phyloP scores from a whole-genome alignment of 2,888 invertebrate species.

The Microdon myrmicae region DNA sequence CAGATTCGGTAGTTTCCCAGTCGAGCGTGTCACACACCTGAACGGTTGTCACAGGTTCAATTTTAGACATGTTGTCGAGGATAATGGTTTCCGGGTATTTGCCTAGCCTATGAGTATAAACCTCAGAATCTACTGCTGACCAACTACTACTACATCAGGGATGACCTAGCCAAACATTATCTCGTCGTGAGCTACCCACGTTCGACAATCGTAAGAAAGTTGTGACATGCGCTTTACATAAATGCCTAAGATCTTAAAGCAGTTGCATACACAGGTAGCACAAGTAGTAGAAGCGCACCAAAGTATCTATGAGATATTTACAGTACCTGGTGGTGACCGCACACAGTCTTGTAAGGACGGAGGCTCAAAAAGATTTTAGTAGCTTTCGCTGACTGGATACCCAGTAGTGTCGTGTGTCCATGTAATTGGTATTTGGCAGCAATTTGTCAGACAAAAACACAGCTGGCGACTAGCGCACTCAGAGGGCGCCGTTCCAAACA shows the following conservation, averaged over 20 bases:
- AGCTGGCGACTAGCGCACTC: neutral
- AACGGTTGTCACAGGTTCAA: too few species aligned
- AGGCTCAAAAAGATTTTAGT: conserved; percentile 2
- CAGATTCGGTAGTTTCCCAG: too few species aligned
- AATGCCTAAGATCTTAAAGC: conserved; percentile 28
- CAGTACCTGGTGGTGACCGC: conserved; percentile 34
- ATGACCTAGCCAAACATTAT: conserved; percentile 36
- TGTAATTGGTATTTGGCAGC: conserved; percentile 52
- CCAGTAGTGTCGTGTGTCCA: conserved; percentile 39
- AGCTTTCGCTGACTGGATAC: conserved; percentile 11
- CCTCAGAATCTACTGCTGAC: conserved; percentile 32
- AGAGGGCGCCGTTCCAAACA: conserved; percentile 5
- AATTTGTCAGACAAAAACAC: conserved; percentile 41
- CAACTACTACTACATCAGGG: conserved; percentile 24
- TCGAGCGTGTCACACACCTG: too few species aligned
- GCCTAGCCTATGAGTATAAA: too few species aligned
- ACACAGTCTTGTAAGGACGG: conserved; percentile 16
- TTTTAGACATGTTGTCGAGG: too few species aligned
- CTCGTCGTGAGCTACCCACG: neutral
- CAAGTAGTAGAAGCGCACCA: conserved; percentile 2
- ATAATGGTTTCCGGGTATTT: too few species aligned
- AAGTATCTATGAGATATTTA: conserved; percentile 39
- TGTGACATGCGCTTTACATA: conserved; percentile 31
- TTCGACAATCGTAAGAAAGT: conserved; percentile 1
- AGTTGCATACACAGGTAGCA: conserved; percentile 22